Evolutionary conservation across 2,113 vertebrate species (phyloP).

Genomic region (Xiphias gladius): DNA sequence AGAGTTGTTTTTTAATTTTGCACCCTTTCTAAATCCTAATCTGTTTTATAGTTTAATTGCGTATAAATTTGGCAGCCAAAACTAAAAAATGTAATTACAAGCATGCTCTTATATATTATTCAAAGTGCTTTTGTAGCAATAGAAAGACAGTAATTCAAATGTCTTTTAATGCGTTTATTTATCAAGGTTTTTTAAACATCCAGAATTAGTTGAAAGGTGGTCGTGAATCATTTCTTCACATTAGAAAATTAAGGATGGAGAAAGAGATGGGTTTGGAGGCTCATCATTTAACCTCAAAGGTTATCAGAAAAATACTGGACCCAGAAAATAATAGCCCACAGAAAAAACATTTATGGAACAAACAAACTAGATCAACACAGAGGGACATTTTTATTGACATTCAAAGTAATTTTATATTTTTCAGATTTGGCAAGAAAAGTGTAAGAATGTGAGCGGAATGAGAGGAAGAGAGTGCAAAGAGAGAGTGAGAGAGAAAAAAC

Average conservation of each 20-base stretch:
- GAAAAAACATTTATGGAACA: background rate
- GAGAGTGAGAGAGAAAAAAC: constrained; percentile 8
- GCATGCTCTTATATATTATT: background rate
- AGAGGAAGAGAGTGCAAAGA: constrained; percentile 2
- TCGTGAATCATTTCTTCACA: background rate
- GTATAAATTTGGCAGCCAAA: background rate
- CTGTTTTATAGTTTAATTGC: background rate
- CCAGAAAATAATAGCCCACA: background rate
- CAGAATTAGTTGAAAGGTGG: background rate
- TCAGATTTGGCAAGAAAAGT: background rate
- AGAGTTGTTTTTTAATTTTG: background rate
- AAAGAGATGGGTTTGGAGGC: background rate
- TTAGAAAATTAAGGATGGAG: background rate
- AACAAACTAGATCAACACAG: background rate
- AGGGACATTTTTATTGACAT: background rate
- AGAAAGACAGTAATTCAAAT: background rate
- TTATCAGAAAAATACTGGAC: background rate
- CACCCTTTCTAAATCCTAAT: background rate
- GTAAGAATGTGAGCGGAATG: background rate
- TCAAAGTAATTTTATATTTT: background rate
- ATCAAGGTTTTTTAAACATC: background rate
- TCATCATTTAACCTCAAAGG: background rate
- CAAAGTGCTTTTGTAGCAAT: background rate
- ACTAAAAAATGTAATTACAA: background rate
- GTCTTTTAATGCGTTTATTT: background rate